Evolutionary conservation across 2,113 vertebrate species (phyloP), one percentile per base, ranked within the genome.

Genomic region (Lagenorhynchus albirostris): DNA sequence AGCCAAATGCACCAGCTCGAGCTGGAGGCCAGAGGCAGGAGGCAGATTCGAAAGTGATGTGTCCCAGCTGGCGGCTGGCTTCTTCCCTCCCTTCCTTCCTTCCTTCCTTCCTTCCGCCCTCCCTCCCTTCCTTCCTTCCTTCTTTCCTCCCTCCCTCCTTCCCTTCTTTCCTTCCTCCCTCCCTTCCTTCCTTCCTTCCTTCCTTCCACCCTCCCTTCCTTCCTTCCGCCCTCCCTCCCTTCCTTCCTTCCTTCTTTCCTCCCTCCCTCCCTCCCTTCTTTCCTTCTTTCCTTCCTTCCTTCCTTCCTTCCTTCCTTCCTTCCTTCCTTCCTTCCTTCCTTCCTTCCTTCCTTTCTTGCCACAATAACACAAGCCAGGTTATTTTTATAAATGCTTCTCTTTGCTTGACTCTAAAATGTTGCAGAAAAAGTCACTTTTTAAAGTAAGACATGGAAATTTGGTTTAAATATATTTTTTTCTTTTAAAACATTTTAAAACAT

Each of bases 381-480:
- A 67, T 73, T 67, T 82, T 67, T 84, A 18, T 8, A 1, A 67
- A 20, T 91, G 44, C 33, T 53, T 67, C 80, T 80, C 29, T 85
- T 91, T 91, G 53, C 94, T 29, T 26, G 73, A 71, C 47, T 65
- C 60, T 53, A 14, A 86, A 62, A 70, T 44, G 95, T 95, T 97
- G 73, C 84, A 97, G 11, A 8, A 94, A 81, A 2, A 25, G 38
- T 84, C 47, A 85, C 3, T 90, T 91, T 97, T 95, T 62, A 94
- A 96, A 53, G 70, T 85, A 65, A 82, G n/a, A 13, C 31, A 50
- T 71, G 31, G n/a, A 47, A 65, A 85, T 44, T 83, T 79, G 38
- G 5, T 74, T 93, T 74, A 44, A 9, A 50, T 33, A 25, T 47
- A 31, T 36, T 13, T 91, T 6, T 6, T 44, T 65, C 26, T 85